Percentiles rank a stretch among this genome's conserved stretches.
Conservation (phyloP, 2,888 invertebrate genomes). For the Tenodera sinensis region DNA sequence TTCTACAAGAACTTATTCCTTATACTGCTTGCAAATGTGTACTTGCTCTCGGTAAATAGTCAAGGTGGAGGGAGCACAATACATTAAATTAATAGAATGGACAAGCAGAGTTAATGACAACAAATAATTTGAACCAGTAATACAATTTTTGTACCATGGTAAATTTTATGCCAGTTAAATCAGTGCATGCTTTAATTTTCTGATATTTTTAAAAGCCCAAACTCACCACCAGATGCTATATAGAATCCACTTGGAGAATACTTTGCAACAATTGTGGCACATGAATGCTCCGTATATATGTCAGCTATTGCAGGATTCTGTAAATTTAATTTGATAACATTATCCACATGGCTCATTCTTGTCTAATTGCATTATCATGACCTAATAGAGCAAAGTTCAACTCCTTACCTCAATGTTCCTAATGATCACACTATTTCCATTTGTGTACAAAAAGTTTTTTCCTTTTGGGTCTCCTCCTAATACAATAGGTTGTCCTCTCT, state of each 20-base stretch:
- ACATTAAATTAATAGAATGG: not conserved
- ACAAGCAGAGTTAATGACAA: not conserved
- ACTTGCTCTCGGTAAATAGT: too few species aligned
- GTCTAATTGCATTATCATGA: not conserved
- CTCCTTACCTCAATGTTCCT: slow-evolving; percentile 79
- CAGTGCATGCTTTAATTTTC: not conserved
- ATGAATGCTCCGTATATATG: slow-evolving; percentile 96
- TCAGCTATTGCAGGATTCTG: slow-evolving; percentile 91
- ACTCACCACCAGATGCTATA: slow-evolving; percentile 93
- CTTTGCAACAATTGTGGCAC: slow-evolving; percentile 92
- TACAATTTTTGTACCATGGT: not conserved
- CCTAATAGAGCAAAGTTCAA: not conserved
- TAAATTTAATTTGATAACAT: slow-evolving; percentile 33
- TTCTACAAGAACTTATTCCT: too few species aligned
- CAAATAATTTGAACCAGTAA: not conserved
- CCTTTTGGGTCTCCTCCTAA: slow-evolving; percentile 96
- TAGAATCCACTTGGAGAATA: slow-evolving; percentile 98
- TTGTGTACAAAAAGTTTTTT: slow-evolving; percentile 92
- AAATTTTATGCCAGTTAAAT: too few species aligned
- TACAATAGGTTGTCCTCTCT: slow-evolving; percentile 90
- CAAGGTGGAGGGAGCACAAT: too few species aligned
- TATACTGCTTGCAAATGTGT: too few species aligned
- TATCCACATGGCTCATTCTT: not conserved
- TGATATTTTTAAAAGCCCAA: not conserved
- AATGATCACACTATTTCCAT: slow-evolving; percentile 97